Percentiles rank a stretch among this genome's conserved stretches.
These are phyloP conservation scores for Malachius bipustulatus DNA, from an alignment of 2,888 invertebrate species.

Conservation along the genomic window DNA sequence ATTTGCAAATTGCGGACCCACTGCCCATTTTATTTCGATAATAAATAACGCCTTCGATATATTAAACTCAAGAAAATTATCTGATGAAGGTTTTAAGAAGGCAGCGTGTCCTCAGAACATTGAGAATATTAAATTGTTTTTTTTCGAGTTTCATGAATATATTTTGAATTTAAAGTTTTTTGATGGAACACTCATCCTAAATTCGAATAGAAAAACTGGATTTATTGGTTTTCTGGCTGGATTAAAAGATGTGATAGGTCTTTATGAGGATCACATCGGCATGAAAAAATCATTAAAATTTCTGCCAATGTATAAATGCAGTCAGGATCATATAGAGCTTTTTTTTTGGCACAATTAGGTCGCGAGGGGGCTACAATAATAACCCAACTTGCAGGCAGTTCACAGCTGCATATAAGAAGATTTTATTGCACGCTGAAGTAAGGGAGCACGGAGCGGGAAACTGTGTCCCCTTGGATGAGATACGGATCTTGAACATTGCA, in stretches of 20 bases:
- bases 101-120: neutral
- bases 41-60: slow-evolving; percentile 5
- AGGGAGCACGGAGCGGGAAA: slow-evolving; percentile 6
- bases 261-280: no score
- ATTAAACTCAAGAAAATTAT: slow-evolving; percentile 3
- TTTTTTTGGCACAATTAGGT: slow-evolving; percentile 11
- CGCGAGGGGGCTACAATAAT: slow-evolving; percentile 9
- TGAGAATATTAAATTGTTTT: no score
- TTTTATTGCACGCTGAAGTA: slow-evolving; percentile 13
- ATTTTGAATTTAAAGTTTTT: no score
- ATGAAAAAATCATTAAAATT: no score
- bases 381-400: slow-evolving; percentile 12
- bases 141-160: no score
- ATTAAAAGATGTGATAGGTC: slow-evolving; percentile 2
- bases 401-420: slow-evolving; percentile 14
- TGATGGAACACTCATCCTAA: slow-evolving; percentile 7
- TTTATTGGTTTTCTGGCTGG: neutral
- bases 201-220: slow-evolving; percentile 5
- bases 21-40: neutral
- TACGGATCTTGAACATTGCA: slow-evolving; percentile 13
- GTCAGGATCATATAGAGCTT: slow-evolving; percentile 17
- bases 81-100: slow-evolving; percentile 5
- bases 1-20: neutral
- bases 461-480: slow-evolving; percentile 13
- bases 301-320: slow-evolving; percentile 17